Evolutionary conservation across 2,113 vertebrate species (phyloP), one percentile per base, ranked within the genome.

Genomic region (Girardinichthys multiradiatus): DNA sequence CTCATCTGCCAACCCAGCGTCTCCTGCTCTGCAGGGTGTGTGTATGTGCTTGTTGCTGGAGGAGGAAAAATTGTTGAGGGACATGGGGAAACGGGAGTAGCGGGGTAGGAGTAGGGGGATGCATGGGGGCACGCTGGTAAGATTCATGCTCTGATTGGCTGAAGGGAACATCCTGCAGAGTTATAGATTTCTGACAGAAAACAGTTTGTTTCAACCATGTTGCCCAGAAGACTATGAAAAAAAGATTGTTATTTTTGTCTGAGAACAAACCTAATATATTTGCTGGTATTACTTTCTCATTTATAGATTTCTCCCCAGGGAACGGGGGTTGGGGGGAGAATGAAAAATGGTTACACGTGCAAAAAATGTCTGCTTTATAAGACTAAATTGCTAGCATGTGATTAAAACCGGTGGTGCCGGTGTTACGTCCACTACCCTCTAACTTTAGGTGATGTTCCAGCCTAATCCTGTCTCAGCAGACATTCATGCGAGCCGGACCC

Each of bases 101-200:
- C 24, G 17, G 19, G 21, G 48, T 45, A 19, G 42, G 42, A 45
- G 14, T 42, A 14, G 1, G 13, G 37, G 37, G 13, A 4, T 42
- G 39, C 13, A 42, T 1, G 13, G 73, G 77, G 70, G 54, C 57
- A 69, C 31, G 27, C 48, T 75, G 83, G 74, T 77, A 84, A 59
- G 72, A 74, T 73, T 79, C 51, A 48, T 37, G 67, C 57, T 60
- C 37, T 81, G 85, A 87, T 87, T 87, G 85, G 85, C 81, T 66
- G 77, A 77, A 59, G 72, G 63, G 65, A 79, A 79, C 80, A 78
- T 81, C 79, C 84, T 88, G 86, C 83, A 78, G 85, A 81, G 80
- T 82, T 90, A 89, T 90, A 84, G 88, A 90, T 91, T 86, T 89
- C 75, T 84, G 76, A 83, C 79, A 77, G 82, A 82, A 85, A 89